Evolutionary conservation across 2,888 invertebrate genomes (phyloP).

Genomic region (Polymixis lichenea): DNA sequence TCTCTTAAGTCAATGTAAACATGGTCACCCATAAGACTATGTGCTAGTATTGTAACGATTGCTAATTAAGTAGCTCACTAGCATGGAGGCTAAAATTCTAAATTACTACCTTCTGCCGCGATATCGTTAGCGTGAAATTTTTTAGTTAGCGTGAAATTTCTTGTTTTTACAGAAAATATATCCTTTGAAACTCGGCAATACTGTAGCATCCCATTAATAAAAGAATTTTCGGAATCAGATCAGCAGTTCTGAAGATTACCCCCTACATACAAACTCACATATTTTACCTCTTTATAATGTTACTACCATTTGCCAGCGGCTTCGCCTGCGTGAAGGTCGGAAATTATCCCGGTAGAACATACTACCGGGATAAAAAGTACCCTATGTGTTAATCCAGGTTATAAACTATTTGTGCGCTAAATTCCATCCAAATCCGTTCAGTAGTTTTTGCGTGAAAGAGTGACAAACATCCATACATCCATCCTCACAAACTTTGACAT

Average conservation of each 20-base stretch:
- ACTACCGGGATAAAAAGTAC: no score
- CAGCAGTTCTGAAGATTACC: background rate
- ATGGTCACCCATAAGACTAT: background rate
- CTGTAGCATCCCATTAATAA: background rate
- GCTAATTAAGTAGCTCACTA: background rate
- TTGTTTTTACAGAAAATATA: background rate
- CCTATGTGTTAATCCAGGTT: no score
- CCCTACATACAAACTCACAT: background rate
- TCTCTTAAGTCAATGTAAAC: background rate
- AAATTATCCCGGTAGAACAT: no score
- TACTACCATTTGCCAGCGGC: no score
- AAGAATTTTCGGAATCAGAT: background rate
- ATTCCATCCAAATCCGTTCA: no score
- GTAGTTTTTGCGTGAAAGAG: no score
- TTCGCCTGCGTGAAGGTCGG: no score
- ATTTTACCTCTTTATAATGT: background rate
- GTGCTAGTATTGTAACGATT: background rate
- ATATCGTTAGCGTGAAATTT: no score
- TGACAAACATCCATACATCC: no score
- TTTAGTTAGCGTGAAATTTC: no score
- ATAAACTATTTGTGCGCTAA: no score
- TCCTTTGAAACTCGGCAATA: background rate
- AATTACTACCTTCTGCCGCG: background rate
- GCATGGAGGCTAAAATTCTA: background rate
- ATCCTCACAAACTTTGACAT: no score